A percentile compares a stretch with the other conserved stretches of the same genome.
These are phyloP conservation scores for Itoplectis maculator DNA, from an alignment of 2,888 invertebrate species.

Conservation along the genomic window DNA sequence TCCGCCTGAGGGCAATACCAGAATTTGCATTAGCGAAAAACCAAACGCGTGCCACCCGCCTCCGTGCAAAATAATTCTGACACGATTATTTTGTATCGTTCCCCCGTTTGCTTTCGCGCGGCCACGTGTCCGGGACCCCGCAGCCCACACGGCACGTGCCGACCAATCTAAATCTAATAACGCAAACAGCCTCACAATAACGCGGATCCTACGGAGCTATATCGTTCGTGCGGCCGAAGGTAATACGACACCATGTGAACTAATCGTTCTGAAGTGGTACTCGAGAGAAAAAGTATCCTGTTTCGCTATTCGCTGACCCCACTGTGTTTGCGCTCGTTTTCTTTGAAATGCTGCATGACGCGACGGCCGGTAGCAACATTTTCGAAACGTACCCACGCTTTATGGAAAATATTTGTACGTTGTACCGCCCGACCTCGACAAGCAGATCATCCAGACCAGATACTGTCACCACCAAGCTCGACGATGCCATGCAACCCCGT, in stretches of 20 bases:
- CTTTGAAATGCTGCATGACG: constrained; percentile 38
- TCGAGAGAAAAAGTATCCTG: constrained; percentile 73
- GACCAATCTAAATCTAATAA: constrained; percentile 84
- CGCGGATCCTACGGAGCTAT: constrained; percentile 67
- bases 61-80: constrained; percentile 63
- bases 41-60: constrained; percentile 38
- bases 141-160: constrained; percentile 77
- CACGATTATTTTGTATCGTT: constrained; percentile 72
- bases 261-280: constrained; percentile 82
- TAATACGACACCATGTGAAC: constrained; percentile 84
- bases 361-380: constrained; percentile 14
- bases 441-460: constrained; percentile 55
- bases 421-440: constrained; percentile 42
- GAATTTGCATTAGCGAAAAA: constrained; percentile 68
- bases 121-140: constrained; percentile 62
- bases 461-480: constrained; percentile 52
- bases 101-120: constrained; percentile 44
- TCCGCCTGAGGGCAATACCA: constrained; percentile 62
- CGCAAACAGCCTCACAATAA: constrained; percentile 82
- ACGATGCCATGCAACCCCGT: constrained; percentile 24
- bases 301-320: constrained; percentile 78
- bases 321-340: constrained; percentile 11
- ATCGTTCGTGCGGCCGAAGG: constrained; percentile 74
- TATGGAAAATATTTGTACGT: constrained; percentile 52
- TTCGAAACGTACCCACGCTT: constrained; percentile 38